Conservation (phyloP, 2,797 vertebrate genomes). For the Naso thynnoides region DNA sequence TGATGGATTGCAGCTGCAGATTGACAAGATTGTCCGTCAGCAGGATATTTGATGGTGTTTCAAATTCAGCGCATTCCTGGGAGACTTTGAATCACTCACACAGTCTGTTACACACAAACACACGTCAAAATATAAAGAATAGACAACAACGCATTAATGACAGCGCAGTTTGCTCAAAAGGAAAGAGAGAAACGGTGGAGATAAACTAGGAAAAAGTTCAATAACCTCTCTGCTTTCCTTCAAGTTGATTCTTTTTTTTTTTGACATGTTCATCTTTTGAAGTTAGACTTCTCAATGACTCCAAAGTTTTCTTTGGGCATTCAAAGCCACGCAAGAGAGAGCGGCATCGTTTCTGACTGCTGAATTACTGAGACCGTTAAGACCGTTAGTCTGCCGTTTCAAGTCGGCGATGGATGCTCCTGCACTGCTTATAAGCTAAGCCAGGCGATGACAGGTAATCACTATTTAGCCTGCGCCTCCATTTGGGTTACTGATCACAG, state of each 20-base stretch:
- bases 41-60: conserved; percentile 59
- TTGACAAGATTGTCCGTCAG: conserved; percentile 69
- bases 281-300: conserved; percentile 50
- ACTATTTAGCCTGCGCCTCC: conserved; percentile 71
- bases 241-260: conserved; percentile 25
- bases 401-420: conserved; percentile 58
- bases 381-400: conserved; percentile 66
- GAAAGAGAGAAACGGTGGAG: conserved; percentile 17
- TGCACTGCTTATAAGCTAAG: conserved; percentile 68
- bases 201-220: conserved; percentile 49
- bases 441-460: conserved; percentile 78
- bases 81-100: conserved; percentile 37
- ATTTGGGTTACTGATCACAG: conserved; percentile 79
- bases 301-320: conserved; percentile 52
- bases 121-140: conserved; percentile 4
- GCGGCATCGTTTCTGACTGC: conserved; percentile 28
- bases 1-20: conserved; percentile 68
- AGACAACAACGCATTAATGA: conserved; percentile 13
- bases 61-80: conserved; percentile 28
- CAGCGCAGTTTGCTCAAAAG: conserved; percentile 30
- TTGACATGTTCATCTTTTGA: conserved; percentile 32
- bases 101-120: conserved; percentile 14
- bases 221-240: conserved; percentile 36
- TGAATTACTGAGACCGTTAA: conserved; percentile 68
- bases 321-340: conserved; percentile 28